A percentile compares a stretch with the other conserved stretches of the same genome.
Evolutionary conservation across 2,797 vertebrate genomes (phyloP).

Genomic region (Molothrus ater): DNA sequence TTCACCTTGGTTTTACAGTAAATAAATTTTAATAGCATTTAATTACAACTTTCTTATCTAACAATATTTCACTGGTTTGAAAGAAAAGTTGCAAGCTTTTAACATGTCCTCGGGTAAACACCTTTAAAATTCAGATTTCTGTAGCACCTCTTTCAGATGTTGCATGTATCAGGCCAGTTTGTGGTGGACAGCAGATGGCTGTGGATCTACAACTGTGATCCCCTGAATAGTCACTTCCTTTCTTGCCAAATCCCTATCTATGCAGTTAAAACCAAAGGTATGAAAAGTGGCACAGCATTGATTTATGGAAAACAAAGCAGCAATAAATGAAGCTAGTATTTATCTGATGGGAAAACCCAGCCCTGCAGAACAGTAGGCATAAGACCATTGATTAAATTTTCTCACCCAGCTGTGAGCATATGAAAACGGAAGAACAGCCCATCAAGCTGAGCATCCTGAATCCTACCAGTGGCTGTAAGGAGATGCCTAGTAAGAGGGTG

Average conservation of each 20-base stretch:
- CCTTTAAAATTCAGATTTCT: not conserved
- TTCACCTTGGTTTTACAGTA: not conserved
- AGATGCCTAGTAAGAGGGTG: not conserved
- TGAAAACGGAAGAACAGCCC: not conserved
- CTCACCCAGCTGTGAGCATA: not conserved
- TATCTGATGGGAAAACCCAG: not conserved
- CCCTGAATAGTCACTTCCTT: not conserved
- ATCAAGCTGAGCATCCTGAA: not conserved
- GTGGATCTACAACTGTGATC: not conserved
- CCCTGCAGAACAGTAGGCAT: not conserved
- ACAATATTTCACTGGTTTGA: not conserved
- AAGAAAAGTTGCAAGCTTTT: not conserved
- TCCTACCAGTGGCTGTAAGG: not conserved
- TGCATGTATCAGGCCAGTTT: not conserved
- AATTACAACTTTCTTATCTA: not conserved
- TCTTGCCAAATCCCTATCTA: not conserved
- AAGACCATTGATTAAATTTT: not conserved
- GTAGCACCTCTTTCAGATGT: not conserved
- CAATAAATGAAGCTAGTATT: not conserved
- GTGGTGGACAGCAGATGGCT: not conserved
- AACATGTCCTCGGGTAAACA: accelerated
- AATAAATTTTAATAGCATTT: not conserved
- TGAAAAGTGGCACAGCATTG: not conserved
- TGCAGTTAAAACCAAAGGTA: not conserved
- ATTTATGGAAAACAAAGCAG: not conserved